Base-by-base conservation (phyloP, 2,797 vertebrate species). In the Spea hammondii region DNA sequence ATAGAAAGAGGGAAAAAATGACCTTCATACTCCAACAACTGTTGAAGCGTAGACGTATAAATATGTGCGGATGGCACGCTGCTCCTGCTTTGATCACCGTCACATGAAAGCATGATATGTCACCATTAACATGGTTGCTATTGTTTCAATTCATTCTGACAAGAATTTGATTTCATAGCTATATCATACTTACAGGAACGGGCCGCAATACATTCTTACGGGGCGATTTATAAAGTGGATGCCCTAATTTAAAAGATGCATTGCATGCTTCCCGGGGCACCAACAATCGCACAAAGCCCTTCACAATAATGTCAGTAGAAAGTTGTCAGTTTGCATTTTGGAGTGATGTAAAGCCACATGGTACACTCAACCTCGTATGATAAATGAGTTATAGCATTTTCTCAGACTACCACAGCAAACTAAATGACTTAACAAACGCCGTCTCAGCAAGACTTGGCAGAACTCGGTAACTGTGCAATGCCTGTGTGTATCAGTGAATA, bases 1-100 rank as follows among this genome's bases (percentile, higher is more conserved):
- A 65, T n/a, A 50, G 32, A 32, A 17, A 17, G 17, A 17, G 71
- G 73, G 67, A 17, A 92, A 87, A 92, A 90, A 86, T 81, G 87
- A 94, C 91, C 90, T 93, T 91, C 88, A 86, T 85, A 87, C 86
- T 91, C 69, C 64, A 88, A 88, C 85, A 88, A 88, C 87, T 89
- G 75, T 87, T 83, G 14, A 85, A 82, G 68, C 76, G 70, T 82
- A 84, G 62, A 85, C 83, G 81, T 53, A 75, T 79, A 86, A 83
- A 83, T 86, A 84, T 91, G 88, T 88, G 89, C 51, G 84, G 77
- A 87, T 86, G 85, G 84, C 85, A 86, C 84, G 82, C 80, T 76
- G 78, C 72, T 84, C 84, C 85, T 88, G 88, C 86, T 89, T 87
- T 87, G 88, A 90, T 88, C 86, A 84, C 75, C 84, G 85, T 84